phyloP scores from a whole-genome alignment of 2,888 invertebrate species.

The Incurvaria masculella region DNA sequence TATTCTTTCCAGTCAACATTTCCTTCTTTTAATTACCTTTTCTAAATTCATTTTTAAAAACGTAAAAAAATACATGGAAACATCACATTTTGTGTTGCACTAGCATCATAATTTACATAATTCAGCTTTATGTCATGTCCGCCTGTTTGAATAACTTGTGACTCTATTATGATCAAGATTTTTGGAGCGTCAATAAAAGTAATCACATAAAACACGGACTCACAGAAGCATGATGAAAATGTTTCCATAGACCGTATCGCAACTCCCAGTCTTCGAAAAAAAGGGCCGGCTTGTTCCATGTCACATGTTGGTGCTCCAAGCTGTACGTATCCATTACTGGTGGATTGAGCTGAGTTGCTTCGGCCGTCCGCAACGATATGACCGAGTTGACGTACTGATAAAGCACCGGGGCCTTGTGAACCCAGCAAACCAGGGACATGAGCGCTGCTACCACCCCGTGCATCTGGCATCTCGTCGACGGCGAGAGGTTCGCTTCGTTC shows the following conservation, averaged over 20 bases:
- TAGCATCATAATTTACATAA: no score
- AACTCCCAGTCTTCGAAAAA: conserved; percentile 66
- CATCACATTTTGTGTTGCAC: no score
- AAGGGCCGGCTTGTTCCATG: conserved; percentile 59
- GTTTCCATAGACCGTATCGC: conserved; percentile 62
- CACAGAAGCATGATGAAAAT: conserved; percentile 33
- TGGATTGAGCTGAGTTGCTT: conserved; percentile 63
- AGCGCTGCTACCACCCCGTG: conserved; percentile 59
- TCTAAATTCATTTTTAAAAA: no score
- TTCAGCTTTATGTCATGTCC: no score
- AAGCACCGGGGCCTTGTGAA: conserved; percentile 55
- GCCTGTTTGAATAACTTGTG: no score
- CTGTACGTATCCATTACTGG: conserved; percentile 52
- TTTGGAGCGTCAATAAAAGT: no score
- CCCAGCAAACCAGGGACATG: conserved; percentile 61
- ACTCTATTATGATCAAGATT: no score
- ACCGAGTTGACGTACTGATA: conserved; percentile 58
- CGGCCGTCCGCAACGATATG: conserved; percentile 52
- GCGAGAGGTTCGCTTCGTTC: conserved; percentile 28
- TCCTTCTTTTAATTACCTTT: no score
- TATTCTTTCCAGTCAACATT: no score
- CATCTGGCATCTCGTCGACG: conserved; percentile 44
- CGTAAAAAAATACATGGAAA: no score
- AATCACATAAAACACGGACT: no score
- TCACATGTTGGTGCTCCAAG: conserved; percentile 52